Evolutionary conservation across 2,797 vertebrate species (phyloP).

Genomic region (Sebastes trivittatus): DNA sequence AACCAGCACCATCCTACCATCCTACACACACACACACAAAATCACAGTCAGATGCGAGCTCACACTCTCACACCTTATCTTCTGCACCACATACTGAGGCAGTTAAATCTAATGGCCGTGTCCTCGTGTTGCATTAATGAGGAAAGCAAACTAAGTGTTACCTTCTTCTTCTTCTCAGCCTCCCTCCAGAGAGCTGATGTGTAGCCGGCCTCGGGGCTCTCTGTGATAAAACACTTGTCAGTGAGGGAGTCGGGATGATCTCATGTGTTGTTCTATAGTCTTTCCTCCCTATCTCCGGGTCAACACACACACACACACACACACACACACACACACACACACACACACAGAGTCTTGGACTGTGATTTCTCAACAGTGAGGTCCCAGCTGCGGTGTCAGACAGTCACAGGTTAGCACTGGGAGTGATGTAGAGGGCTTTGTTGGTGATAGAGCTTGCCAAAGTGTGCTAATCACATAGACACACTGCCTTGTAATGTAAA

Average conservation of each 20-base stretch:
- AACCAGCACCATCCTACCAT: neutral
- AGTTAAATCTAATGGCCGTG: constrained; percentile 24
- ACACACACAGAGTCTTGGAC: constrained; percentile 13
- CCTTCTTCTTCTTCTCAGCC: constrained; percentile 13
- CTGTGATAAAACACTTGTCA: constrained; percentile 57
- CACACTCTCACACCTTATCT: constrained; percentile 1
- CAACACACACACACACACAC: constrained; percentile 9
- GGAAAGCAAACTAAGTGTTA: constrained; percentile 39
- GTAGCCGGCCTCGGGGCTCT: constrained; percentile 1
- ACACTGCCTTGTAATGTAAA: constrained; percentile 59
- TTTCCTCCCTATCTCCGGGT: constrained; percentile 25
- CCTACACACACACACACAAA: neutral
- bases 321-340: neutral
- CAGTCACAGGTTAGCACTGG: constrained; percentile 26
- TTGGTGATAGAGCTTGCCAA: constrained; percentile 21
- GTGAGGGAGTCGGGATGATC: constrained; percentile 47
- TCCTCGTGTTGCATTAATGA: constrained; percentile 37
- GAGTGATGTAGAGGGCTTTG: constrained; percentile 28
- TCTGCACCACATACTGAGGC: neutral
- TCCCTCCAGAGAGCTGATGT: constrained; percentile 3
- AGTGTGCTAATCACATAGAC: constrained; percentile 44
- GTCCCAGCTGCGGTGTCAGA: constrained; percentile 46
- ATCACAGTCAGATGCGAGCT: constrained; percentile 19
- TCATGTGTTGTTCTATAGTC: constrained; percentile 60
- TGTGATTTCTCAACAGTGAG: constrained; percentile 26